Evolutionary conservation across 2,113 vertebrate genomes (phyloP).

Genomic region (Nesoenas mayeri): DNA sequence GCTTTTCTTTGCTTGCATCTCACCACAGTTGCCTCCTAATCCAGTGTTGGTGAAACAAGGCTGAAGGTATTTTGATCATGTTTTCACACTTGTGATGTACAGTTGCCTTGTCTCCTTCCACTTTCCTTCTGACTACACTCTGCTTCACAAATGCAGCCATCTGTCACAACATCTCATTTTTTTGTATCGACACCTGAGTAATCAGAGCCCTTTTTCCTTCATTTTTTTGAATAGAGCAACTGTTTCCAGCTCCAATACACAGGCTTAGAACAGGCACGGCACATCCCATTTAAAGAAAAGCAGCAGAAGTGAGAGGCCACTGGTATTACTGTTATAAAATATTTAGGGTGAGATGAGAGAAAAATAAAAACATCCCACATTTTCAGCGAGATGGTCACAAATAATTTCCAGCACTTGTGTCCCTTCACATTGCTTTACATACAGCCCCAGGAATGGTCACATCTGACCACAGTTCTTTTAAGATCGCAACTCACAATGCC

Average conservation of each 20-base stretch:
- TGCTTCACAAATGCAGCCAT: slow-evolving; percentile 33
- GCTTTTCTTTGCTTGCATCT: slow-evolving; percentile 38
- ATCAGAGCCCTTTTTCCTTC: neutral
- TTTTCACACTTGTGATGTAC: slow-evolving; percentile 51
- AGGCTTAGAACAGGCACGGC: neutral
- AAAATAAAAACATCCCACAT: neutral
- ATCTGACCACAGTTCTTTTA: neutral
- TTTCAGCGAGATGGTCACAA: neutral
- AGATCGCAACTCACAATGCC: neutral
- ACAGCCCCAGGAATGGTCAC: neutral
- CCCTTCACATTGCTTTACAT: neutral
- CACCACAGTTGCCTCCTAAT: slow-evolving; percentile 47
- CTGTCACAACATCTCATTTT: slow-evolving; percentile 14
- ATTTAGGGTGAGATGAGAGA: neutral
- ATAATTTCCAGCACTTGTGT: neutral
- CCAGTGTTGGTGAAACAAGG: slow-evolving; percentile 47
- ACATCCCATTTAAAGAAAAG: neutral
- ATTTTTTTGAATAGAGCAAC: neutral
- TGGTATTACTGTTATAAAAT: neutral
- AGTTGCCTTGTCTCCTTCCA: slow-evolving; percentile 30
- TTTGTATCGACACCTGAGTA: slow-evolving; percentile 30
- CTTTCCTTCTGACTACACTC: slow-evolving; percentile 36
- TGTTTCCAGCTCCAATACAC: neutral
- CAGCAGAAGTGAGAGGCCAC: neutral
- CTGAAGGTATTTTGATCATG: slow-evolving; percentile 52